Percentiles rank a stretch among this genome's conserved stretches.
Evolutionary conservation across 2,888 invertebrate species (phyloP).

Genomic region (Diloba caeruleocephala): DNA sequence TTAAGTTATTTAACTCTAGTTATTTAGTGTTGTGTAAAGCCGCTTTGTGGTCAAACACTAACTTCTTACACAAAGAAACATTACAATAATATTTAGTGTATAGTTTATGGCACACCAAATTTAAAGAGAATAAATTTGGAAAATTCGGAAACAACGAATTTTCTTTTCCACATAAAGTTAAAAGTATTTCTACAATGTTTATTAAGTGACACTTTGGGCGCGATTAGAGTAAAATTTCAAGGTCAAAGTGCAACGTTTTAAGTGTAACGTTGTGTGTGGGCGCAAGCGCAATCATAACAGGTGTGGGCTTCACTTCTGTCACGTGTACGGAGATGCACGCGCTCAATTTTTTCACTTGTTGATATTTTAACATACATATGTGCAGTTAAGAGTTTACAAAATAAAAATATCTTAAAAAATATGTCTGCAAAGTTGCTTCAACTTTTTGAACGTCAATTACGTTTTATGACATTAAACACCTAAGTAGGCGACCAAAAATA

Average conservation of each 20-base stretch:
- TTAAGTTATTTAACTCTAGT: slow-evolving; percentile 45
- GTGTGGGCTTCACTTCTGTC: too few relatives aligned
- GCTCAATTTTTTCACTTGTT: slow-evolving; percentile 15
- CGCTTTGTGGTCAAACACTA: slow-evolving; percentile 24
- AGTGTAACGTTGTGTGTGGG: too few relatives aligned
- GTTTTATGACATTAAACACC: not conserved
- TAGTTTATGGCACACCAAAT: slow-evolving; percentile 59
- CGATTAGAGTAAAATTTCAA: too few relatives aligned
- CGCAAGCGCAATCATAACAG: too few relatives aligned
- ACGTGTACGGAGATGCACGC: too few relatives aligned
- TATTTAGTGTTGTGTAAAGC: slow-evolving; percentile 44
- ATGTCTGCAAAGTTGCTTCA: slow-evolving; percentile 9
- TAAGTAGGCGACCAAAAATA: not conserved
- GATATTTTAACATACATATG: slow-evolving; percentile 26
- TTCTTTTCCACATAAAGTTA: slow-evolving; percentile 21
- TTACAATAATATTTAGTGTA: slow-evolving; percentile 25
- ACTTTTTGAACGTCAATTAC: slow-evolving; percentile 43
- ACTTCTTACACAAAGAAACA: slow-evolving; percentile 31
- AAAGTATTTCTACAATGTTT: slow-evolving; percentile 19
- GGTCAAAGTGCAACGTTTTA: too few relatives aligned
- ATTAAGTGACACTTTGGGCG: too few relatives aligned
- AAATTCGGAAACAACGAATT: slow-evolving; percentile 23
- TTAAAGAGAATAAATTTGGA: slow-evolving; percentile 40
- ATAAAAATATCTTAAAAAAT: slow-evolving; percentile 9
- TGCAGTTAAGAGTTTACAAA: slow-evolving; percentile 10